Evolutionary conservation across 2,888 invertebrate genomes (phyloP).

Genomic region (Harpalus rubripes): DNA sequence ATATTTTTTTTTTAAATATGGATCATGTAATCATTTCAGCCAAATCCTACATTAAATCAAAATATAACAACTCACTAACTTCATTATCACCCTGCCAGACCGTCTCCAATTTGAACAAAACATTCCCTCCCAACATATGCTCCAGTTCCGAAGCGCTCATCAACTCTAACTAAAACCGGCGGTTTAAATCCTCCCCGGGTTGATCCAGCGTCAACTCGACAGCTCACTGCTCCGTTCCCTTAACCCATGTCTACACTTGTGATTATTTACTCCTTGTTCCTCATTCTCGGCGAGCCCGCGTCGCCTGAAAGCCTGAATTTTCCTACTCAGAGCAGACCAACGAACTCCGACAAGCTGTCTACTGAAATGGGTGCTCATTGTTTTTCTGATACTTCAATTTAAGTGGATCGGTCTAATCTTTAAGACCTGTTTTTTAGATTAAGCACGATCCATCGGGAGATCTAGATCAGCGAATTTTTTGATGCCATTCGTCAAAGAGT

Average conservation of each 20-base stretch:
- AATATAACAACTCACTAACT: background rate
- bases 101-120: background rate
- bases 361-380: conserved; percentile 36
- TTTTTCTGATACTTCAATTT: conserved; percentile 41
- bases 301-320: conserved; percentile 5
- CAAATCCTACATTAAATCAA: no score
- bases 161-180: conserved; percentile 50
- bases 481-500: background rate
- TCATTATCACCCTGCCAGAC: background rate
- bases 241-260: conserved; percentile 34
- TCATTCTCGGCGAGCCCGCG: background rate
- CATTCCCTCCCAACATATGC: background rate
- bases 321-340: conserved; percentile 16
- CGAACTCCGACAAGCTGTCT: conserved; percentile 23
- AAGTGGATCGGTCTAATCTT: conserved; percentile 31
- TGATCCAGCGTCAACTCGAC: conserved; percentile 60
- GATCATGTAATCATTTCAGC: no score
- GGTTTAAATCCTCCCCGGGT: conserved; percentile 45
- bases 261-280: conserved; percentile 56
- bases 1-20: no score
- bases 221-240: conserved; percentile 35
- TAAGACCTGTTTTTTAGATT: conserved; percentile 42
- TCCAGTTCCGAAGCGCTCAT: conserved; percentile 18
- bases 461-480: conserved; percentile 12
- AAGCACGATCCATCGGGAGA: background rate